Evolutionary conservation across 1,140 invertebrate genomes (phyloP), one percentile per base, ranked within the genome.

Genomic region (Bathynomus jamesi): DNA sequence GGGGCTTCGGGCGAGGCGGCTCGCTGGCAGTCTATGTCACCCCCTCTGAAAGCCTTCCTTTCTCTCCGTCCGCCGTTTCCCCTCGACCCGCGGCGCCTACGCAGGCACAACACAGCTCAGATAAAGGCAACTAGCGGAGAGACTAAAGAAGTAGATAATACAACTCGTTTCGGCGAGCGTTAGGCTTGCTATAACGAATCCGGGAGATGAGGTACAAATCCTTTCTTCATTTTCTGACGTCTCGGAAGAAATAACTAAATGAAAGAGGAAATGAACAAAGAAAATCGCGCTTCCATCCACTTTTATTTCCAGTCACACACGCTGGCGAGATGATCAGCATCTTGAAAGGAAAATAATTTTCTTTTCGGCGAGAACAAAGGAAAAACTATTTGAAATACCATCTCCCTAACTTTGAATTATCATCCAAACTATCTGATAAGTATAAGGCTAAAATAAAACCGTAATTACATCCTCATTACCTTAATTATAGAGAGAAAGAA

Each of bases 11-110:
- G 40, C 40, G 21, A 53, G 40, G 40, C 40, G 21, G 11, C 21
- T 17, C 40, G 68, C 28, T 68, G 71, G 53, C 67, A 70, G 62
- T 68, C 64, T 68, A 73, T 73, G 71, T 66, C 67, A 60, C 60
- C 24, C 71, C 69, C 68, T 73, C 71, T 73, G 61, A 53, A 31
- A 25, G 25, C 30, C 0, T 31, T 40, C 24, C 28, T 4, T 3
- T n/a, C 17, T 27, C 30, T 60, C 31, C 2, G 13, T 17, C 30
- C 40, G 21, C 21, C 40, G 5, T 53, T 53, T 3, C 40, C 2
- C 21, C 21, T 53, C 21, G 11, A 53, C 40, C 40, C 11, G 40
- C 40, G 40, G 40, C 21, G 40, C 40, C 40, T 53, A 21, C 2
- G 21, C 11, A 53, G 40, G 21, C 21, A 53, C 1, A 53, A 11